Conservation (phyloP, 2,888 invertebrate genomes). For the Byasa hedistus region DNA sequence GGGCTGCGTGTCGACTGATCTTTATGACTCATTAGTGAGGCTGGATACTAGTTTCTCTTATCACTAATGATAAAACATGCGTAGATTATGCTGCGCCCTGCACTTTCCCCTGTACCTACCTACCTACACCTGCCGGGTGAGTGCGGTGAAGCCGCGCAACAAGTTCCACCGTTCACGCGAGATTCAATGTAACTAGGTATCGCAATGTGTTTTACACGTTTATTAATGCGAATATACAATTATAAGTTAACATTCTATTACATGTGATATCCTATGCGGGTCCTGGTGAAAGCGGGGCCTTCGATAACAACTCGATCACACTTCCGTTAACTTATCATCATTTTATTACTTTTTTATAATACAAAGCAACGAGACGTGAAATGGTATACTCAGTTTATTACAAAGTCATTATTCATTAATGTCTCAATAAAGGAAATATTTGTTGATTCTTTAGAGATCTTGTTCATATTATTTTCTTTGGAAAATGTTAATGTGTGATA, state of each 20-base stretch:
- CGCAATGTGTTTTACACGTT: constrained; percentile 53
- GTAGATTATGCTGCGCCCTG: constrained; percentile 69
- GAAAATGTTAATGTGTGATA: too few relatives aligned
- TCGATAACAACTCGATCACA: constrained; percentile 7
- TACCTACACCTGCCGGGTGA: constrained; percentile 42
- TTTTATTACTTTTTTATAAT: neutral
- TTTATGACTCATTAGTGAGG: constrained; percentile 59
- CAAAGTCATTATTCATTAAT: too few relatives aligned
- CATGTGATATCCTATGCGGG: constrained; percentile 54
- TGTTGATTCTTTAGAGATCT: too few relatives aligned
- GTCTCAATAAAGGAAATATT: too few relatives aligned
- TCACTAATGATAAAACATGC: constrained; percentile 75
- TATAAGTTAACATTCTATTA: constrained; percentile 13
- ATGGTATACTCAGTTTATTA: too few relatives aligned
- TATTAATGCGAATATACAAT: constrained; percentile 44
- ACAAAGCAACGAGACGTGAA: neutral
- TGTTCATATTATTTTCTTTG: too few relatives aligned
- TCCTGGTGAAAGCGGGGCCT: constrained; percentile 53
- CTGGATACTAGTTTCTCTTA: constrained; percentile 72
- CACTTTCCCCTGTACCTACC: constrained; percentile 64
- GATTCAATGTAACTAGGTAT: constrained; percentile 50
- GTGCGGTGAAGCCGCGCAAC: constrained; percentile 35
- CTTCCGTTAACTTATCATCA: neutral
- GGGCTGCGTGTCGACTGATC: constrained; percentile 41
- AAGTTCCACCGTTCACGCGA: constrained; percentile 55